A percentile compares a stretch with the other conserved stretches of the same genome.
These are phyloP conservation scores for Petrosia ficiformis DNA, from an alignment of 37 sponge, comb jelly and placozoan genomes.

Conservation along the genomic window DNA sequence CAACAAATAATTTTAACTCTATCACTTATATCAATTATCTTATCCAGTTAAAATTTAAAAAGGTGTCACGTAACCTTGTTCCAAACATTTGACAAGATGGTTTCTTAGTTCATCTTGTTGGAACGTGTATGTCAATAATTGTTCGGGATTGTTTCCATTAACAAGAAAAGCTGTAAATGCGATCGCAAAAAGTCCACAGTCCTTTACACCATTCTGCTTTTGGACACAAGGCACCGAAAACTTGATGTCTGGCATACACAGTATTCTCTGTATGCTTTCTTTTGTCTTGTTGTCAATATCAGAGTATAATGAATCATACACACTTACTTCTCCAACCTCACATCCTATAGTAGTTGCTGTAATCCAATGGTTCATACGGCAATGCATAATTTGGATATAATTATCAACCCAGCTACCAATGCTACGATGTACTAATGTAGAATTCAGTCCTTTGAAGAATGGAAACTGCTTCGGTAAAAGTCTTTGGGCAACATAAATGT, in stretches of 20 bases:
- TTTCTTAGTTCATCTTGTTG: constrained; percentile 28
- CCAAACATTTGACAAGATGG: constrained; percentile 33
- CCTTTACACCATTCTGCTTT: constrained; percentile 35
- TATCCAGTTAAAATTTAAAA: no score
- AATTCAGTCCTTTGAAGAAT: constrained; percentile 3
- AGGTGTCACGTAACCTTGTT: neutral
- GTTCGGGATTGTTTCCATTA: constrained; percentile 16
- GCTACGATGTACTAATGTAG: neutral
- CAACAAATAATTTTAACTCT: neutral
- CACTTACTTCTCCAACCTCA: constrained; percentile 20
- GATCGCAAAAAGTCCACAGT: constrained; percentile 60
- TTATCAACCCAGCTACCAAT: neutral
- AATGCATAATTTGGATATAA: constrained; percentile 32
- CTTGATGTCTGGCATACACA: neutral
- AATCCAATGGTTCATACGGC: constrained; percentile 35
- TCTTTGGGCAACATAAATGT: constrained; percentile 35
- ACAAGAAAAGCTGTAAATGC: constrained; percentile 30
- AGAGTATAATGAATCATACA: constrained; percentile 43
- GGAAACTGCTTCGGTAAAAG: constrained; percentile 27
- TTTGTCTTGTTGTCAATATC: constrained; percentile 7
- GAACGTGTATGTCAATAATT: neutral
- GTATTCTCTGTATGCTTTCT: neutral
- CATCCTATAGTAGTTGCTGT: constrained; percentile 22
- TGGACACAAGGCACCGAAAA: constrained; percentile 4
- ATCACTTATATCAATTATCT: no score